phyloP scores from a whole-genome alignment of 2,888 invertebrate genomes.

The Neocrepidodera transversa region DNA sequence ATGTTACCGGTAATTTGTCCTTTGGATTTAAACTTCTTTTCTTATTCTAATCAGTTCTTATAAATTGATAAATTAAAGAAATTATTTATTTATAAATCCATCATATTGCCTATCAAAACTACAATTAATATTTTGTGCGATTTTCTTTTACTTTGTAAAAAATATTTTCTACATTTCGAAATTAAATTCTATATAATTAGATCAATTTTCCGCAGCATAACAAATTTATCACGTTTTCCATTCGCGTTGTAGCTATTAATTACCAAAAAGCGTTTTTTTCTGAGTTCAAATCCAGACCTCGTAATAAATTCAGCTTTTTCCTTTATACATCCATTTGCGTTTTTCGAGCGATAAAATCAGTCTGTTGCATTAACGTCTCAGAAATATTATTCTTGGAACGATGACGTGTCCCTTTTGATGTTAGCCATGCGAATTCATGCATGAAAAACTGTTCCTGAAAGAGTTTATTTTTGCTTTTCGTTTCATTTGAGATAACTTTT shows the following conservation, averaged over 20 bases:
- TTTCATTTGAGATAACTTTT: constrained; percentile 7
- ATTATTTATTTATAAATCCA: too few relatives aligned
- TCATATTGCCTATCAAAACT: too few relatives aligned
- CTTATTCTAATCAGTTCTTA: too few relatives aligned
- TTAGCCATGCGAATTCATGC: constrained; percentile 21
- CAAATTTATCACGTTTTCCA: neutral
- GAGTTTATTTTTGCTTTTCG: constrained; percentile 19
- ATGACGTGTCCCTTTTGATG: constrained; percentile 25
- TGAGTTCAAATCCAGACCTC: constrained; percentile 15
- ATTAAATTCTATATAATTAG: too few relatives aligned
- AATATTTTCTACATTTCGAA: too few relatives aligned
- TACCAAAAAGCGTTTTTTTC: constrained; percentile 4
- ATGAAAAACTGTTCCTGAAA: constrained; percentile 20
- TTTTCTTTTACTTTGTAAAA: too few relatives aligned
- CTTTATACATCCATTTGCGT: constrained; percentile 21
- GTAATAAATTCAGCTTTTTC: constrained; percentile 25
- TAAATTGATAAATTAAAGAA: too few relatives aligned
- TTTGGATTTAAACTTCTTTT: too few relatives aligned
- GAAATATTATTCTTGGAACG: constrained; percentile 23
- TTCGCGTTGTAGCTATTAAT: constrained; percentile 9
- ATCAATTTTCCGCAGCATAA: too few relatives aligned
- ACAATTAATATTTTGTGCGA: too few relatives aligned
- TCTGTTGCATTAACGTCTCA: constrained; percentile 27
- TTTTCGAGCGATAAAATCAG: constrained; percentile 27
- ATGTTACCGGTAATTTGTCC: too few relatives aligned